Base-by-base conservation (phyloP, 2,888 invertebrate genomes). In the Saturnia pavonia region DNA sequence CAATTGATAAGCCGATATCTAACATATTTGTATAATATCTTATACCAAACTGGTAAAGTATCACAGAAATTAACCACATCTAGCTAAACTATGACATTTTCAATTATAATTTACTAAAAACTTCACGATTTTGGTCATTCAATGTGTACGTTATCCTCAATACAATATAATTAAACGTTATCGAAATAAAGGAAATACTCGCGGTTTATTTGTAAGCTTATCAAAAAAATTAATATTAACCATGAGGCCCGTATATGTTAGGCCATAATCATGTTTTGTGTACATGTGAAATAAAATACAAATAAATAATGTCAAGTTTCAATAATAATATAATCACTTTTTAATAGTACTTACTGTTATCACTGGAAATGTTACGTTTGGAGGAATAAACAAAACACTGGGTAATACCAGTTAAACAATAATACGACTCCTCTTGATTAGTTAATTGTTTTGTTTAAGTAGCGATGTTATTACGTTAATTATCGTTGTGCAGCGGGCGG, bases 51-150 rank as follows among this genome's bases (percentile, higher is more conserved):
- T 85, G 92, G 92, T 91, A 92, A 92, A 92, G 91, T 94, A 94
- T 94, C 93, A 93, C 93, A 94, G 93, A 93, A 94, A 92, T 91
- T 89, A 93, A 93, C 88, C 88, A 88, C 88, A 90, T 87, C 91
- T 92, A 93, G 90, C 92, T 92, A 92, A 91, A 90, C 89, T 91
- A 91, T 88, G 86, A 84, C 84, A 88, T 87, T 82, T 85, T 88
- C 81, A 87, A 85, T 86, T 83, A 86, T 84, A 86, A 83, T 87
- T 85, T 82, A 87, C 86, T 85, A 85, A 83, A 83, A 80, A 81
- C 82, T 85, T 85, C 80, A 84, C 85, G 82, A 85, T 86, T 22
- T 91, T 90, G 91, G 90, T 91, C 90, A 87, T 84, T 82, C 54
- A 67, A 77, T 80, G 80, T 78, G 68, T 48, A 45, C 12, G 4